Percentiles rank a stretch among this genome's conserved stretches.
Conservation (phyloP, 2,113 vertebrate species). For the Mormyrus lacerda region DNA sequence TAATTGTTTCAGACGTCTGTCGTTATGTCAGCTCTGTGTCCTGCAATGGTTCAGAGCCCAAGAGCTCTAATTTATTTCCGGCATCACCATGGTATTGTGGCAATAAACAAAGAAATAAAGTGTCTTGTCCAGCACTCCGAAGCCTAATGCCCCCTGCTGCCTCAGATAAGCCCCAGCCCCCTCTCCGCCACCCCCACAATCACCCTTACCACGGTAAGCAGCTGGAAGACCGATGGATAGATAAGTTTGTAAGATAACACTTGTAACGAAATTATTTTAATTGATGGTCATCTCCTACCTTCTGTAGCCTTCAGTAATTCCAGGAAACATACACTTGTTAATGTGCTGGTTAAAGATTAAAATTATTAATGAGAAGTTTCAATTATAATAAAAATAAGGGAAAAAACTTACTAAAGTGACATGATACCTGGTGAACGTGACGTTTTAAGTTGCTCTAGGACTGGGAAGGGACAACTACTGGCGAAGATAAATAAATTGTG, state of each 20-base stretch:
- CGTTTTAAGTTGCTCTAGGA: background rate
- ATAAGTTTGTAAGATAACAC: background rate
- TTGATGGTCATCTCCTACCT: background rate
- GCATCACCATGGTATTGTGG: background rate
- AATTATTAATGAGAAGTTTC: background rate
- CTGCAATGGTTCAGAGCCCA: slow-evolving; percentile 10
- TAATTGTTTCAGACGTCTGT: slow-evolving; percentile 12
- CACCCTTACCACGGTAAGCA: background rate
- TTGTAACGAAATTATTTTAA: background rate
- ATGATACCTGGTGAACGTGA: background rate
- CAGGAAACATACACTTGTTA: background rate
- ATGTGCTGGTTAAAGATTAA: background rate
- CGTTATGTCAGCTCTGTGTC: background rate
- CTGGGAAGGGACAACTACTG: background rate
- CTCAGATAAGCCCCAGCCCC: background rate
- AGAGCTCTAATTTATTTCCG: background rate
- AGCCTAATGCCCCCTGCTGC: background rate
- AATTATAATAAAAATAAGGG: background rate
- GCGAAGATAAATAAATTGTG: background rate
- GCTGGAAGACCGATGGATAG: background rate
- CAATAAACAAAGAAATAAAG: background rate
- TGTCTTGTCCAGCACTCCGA: background rate
- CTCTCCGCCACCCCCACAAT: background rate
- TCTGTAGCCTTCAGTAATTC: background rate
- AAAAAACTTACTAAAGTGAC: background rate